Conservation (phyloP, 2,888 invertebrate genomes). For the Andricus quercusramuli region DNA sequence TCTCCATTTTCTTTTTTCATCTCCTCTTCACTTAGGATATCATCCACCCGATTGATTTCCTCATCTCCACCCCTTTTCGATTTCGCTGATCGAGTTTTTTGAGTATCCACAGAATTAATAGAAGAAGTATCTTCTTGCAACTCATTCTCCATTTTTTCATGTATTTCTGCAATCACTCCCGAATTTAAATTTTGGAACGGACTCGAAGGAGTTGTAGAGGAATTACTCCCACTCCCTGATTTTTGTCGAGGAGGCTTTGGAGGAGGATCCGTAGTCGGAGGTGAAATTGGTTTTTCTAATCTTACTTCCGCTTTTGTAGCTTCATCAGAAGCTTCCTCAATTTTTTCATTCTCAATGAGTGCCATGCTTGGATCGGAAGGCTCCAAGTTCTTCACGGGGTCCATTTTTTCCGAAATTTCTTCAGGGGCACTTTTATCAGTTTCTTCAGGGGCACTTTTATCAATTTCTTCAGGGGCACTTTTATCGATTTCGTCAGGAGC, state of each 20-base stretch:
- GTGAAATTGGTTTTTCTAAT: constrained; percentile 50
- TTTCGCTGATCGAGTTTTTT: constrained; percentile 38
- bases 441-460: constrained; percentile 19
- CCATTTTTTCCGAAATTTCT: constrained; percentile 2
- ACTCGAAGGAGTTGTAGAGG: constrained; percentile 57
- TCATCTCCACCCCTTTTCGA: constrained; percentile 55
- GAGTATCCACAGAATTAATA: constrained; percentile 13
- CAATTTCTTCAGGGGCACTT: constrained; percentile 37
- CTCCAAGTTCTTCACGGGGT: constrained; percentile 45
- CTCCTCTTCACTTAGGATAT: constrained; percentile 42
- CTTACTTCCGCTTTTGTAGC: neutral
- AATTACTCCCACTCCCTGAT: constrained; percentile 79
- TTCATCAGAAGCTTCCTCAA: constrained; percentile 39
- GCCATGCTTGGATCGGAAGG: constrained; percentile 45
- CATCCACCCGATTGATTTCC: constrained; percentile 44
- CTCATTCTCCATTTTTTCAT: constrained; percentile 32
- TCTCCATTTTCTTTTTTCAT: constrained; percentile 46
- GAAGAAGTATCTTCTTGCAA: constrained; percentile 30
- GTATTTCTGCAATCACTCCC: constrained; percentile 39
- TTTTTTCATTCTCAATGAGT: constrained; percentile 19
- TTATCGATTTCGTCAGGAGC: constrained; percentile 26
- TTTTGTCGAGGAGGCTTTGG: constrained; percentile 77
- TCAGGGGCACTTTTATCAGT: constrained; percentile 14
- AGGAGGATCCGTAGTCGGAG: constrained; percentile 73
- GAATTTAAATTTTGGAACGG: constrained; percentile 44